Percentiles rank a stretch among this genome's conserved stretches.
Evolutionary conservation across 2,888 invertebrate genomes (phyloP).

Genomic region (Nysson spinosus): DNA sequence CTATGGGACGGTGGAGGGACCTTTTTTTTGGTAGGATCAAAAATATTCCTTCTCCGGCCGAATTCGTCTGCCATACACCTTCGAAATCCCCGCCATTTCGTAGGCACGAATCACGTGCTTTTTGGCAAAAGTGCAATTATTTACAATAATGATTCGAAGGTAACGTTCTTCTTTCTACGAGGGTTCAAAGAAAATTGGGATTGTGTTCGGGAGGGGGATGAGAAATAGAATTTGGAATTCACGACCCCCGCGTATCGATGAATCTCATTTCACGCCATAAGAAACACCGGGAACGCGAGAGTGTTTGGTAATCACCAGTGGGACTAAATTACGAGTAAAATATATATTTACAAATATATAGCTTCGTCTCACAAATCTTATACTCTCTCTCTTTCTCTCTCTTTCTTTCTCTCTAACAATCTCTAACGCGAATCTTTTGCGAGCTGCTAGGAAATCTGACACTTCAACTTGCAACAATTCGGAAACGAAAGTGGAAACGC

Average conservation of each 20-base stretch:
- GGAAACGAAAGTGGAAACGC: too few relatives aligned
- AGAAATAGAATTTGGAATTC: constrained; percentile 32
- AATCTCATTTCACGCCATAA: too few relatives aligned
- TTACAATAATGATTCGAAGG: constrained; percentile 40
- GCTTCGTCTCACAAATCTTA: constrained; percentile 6
- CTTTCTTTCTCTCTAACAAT: background rate
- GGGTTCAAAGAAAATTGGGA: constrained; percentile 8
- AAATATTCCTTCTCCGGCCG: constrained; percentile 59
- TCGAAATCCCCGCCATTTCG: constrained; percentile 37
- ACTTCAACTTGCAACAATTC: too few relatives aligned
- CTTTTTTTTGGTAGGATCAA: background rate
- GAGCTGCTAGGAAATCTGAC: constrained; percentile 7
- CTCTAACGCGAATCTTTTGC: constrained; percentile 5
- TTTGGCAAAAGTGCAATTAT: constrained; percentile 61
- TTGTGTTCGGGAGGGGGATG: constrained; percentile 15
- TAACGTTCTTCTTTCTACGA: constrained; percentile 10
- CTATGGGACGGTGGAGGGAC: constrained; percentile 5
- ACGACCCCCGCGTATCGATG: too few relatives aligned
- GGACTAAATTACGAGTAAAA: background rate
- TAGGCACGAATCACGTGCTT: constrained; percentile 51
- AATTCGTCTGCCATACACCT: constrained; percentile 33
- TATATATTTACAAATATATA: constrained; percentile 30
- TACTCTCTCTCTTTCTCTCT: constrained; percentile 1
- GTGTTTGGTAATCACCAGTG: too few relatives aligned
- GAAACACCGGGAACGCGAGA: too few relatives aligned